Evolutionary conservation across 2,113 vertebrate species (phyloP).

Genomic region (Podarcis cretensis): DNA sequence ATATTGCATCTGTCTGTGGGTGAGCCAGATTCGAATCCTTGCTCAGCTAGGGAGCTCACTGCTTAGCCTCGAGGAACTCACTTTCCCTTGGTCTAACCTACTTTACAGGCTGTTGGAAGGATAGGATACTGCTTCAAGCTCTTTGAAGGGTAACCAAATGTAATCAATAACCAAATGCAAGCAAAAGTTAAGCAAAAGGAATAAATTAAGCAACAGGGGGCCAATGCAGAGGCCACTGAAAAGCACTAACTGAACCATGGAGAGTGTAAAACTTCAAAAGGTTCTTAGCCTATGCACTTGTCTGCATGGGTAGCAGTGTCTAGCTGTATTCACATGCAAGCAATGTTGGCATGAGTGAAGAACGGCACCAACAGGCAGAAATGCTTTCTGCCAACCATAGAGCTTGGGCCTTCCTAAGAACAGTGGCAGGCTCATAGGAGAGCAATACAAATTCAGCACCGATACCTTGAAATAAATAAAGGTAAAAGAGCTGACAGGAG

Average conservation of each 20-base stretch:
- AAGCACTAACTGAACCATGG: not conserved
- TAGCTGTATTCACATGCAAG: not conserved
- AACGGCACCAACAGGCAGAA: not conserved
- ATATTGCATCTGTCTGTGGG: not conserved
- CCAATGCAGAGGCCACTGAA: not conserved
- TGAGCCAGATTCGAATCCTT: not conserved
- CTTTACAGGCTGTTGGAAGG: no score
- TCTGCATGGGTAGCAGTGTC: no score
- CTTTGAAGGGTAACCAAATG: not conserved
- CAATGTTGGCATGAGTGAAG: not conserved
- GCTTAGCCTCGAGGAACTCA: not conserved
- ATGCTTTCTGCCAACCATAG: no score
- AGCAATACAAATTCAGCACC: not conserved
- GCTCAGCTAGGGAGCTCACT: not conserved
- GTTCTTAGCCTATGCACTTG: not conserved
- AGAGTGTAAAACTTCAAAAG: not conserved
- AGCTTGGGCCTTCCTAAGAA: not conserved
- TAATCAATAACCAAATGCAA: constrained; percentile 7
- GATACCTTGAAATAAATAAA: not conserved
- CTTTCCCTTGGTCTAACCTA: not conserved
- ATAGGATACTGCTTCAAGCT: not conserved
- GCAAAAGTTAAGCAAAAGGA: not conserved
- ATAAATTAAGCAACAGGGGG: not conserved
- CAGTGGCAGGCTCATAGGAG: not conserved
- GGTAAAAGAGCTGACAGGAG: not conserved